Conservation (phyloP, 1,140 invertebrate genomes). For the Aphelinus atriplicis region DNA sequence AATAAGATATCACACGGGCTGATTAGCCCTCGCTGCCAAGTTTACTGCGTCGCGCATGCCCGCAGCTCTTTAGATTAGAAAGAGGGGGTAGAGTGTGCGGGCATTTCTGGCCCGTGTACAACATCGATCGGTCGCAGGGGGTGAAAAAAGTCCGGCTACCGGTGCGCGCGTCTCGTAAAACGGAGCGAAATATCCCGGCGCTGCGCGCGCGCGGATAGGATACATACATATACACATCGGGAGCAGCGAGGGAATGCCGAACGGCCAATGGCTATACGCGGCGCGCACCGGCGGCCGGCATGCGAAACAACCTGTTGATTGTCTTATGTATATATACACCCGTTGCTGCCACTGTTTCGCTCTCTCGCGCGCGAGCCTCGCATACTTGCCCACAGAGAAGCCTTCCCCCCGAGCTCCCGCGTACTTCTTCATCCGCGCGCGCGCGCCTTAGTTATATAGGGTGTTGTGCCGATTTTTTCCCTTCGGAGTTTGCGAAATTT, state of each 20-base stretch:
- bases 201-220: conserved; percentile 1
- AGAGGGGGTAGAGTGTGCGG: background rate
- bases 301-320: conserved; percentile 61
- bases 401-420: conserved; percentile 11
- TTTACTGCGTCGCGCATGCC: too few relatives aligned
- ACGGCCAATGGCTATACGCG: conserved; percentile 34
- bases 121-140: conserved; percentile 26
- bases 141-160: conserved; percentile 33
- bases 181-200: conserved; percentile 28
- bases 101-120: conserved; percentile 18
- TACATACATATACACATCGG: background rate
- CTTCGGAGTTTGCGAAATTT: conserved; percentile 17
- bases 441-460: too few relatives aligned
- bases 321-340: conserved; percentile 52
- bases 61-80: too few relatives aligned
- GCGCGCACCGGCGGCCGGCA: conserved; percentile 46
- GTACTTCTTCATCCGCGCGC: too few relatives aligned
- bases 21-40: too few relatives aligned
- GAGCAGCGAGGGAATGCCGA: conserved; percentile 26
- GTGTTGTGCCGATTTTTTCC: too few relatives aligned
- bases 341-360: conserved; percentile 48
- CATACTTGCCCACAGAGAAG: conserved; percentile 43
- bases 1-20: too few relatives aligned
- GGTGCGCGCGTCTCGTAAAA: conserved; percentile 29
- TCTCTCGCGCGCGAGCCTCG: conserved; percentile 46